Percentiles rank a stretch among this genome's conserved stretches.
Evolutionary conservation across 1,140 invertebrate species (phyloP).

Genomic region (Brachionus koreanus): DNA sequence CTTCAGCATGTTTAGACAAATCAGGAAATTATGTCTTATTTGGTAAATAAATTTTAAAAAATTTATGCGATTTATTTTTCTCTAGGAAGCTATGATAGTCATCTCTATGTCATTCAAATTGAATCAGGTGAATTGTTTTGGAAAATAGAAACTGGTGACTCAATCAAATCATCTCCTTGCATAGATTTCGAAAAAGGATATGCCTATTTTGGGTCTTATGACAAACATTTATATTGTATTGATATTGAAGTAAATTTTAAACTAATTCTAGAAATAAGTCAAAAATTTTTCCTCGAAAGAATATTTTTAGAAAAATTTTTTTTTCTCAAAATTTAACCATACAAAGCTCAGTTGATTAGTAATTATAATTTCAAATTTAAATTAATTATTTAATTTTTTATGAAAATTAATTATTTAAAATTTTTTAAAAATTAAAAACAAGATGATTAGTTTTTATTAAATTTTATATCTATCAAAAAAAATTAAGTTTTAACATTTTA

Average conservation of each 20-base stretch:
- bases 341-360: too few relatives aligned
- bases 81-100: slow-evolving; percentile 67
- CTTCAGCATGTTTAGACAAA: slow-evolving; percentile 59
- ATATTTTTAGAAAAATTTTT: background rate
- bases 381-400: too few relatives aligned
- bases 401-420: too few relatives aligned
- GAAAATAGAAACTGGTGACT: slow-evolving; percentile 63
- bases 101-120: slow-evolving; percentile 64
- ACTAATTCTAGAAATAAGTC: background rate
- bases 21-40: slow-evolving; percentile 56
- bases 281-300: background rate
- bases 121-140: slow-evolving; percentile 63
- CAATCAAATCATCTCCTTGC: slow-evolving; percentile 67
- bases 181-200: slow-evolving; percentile 51
- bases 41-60: slow-evolving; percentile 49
- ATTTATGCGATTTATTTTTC: background rate
- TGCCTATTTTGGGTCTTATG: slow-evolving; percentile 68
- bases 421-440: too few relatives aligned
- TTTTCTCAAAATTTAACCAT: too few relatives aligned
- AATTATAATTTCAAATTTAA: too few relatives aligned
- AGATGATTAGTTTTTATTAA: too few relatives aligned
- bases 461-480: too few relatives aligned
- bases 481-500: too few relatives aligned
- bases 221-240: slow-evolving; percentile 65
- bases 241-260: slow-evolving; percentile 60